phyloP scores from a whole-genome alignment of 2,888 invertebrate genomes.

The Apodemia duryi region DNA sequence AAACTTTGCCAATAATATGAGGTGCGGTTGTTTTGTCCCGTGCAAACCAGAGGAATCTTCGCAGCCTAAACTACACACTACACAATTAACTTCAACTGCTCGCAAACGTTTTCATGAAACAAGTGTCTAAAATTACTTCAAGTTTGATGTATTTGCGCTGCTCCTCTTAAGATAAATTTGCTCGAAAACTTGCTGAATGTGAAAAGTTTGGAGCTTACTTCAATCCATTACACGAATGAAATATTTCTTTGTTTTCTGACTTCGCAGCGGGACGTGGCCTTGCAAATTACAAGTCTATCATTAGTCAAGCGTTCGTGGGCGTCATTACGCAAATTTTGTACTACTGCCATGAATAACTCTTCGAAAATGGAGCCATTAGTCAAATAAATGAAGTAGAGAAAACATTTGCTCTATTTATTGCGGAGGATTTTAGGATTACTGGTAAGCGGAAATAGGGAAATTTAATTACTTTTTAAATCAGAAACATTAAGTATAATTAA shows the following conservation, averaged over 20 bases:
- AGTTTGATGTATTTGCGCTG: constrained; percentile 75
- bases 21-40: constrained; percentile 9
- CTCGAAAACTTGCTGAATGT: constrained; percentile 75
- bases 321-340: constrained; percentile 30
- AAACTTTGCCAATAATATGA: constrained; percentile 10
- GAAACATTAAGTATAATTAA: too few relatives aligned
- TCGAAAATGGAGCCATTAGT: background rate
- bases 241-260: constrained; percentile 78
- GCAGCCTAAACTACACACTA: constrained; percentile 24
- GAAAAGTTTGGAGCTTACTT: constrained; percentile 77
- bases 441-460: background rate
- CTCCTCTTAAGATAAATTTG: constrained; percentile 75
- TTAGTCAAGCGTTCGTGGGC: constrained; percentile 39
- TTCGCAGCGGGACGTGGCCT: constrained; percentile 53
- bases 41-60: constrained; percentile 1
- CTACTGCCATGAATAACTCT: constrained; percentile 24
- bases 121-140: constrained; percentile 73
- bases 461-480: too few relatives aligned
- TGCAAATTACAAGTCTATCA: constrained; percentile 67
- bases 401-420: background rate
- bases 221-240: constrained; percentile 78
- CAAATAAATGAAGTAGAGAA: constrained; percentile 9
- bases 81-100: constrained; percentile 44
- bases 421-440: background rate
- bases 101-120: constrained; percentile 64